Evolutionary conservation across 2,113 vertebrate genomes (phyloP).

Genomic region (Rynchops niger): DNA sequence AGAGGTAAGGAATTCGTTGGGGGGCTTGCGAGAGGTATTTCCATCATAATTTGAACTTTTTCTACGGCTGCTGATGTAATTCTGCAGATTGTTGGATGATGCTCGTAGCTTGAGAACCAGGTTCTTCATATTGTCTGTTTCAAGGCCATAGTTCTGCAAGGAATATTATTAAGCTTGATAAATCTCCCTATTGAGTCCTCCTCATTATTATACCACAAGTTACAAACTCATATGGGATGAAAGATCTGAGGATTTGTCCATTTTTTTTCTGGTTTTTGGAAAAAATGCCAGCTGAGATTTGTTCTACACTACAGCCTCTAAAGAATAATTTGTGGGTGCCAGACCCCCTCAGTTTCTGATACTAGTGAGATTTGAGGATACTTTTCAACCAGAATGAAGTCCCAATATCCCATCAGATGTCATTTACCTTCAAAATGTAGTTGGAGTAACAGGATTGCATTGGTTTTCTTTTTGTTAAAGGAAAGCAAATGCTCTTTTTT

Average conservation of each 20-base stretch:
- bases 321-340: not conserved
- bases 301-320: not conserved
- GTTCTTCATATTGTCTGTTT: constrained; percentile 94
- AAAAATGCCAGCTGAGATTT: not conserved
- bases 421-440: not conserved
- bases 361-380: not conserved
- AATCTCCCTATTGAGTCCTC: not conserved
- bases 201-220: not conserved
- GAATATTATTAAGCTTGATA: not conserved
- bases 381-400: not conserved
- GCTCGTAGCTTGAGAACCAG: constrained; percentile 89
- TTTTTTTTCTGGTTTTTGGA: not conserved
- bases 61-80: constrained; percentile 84
- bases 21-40: constrained; percentile 84
- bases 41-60: constrained; percentile 85
- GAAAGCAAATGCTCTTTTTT: not conserved
- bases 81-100: constrained; percentile 87
- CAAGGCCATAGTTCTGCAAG: constrained; percentile 93
- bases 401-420: rapidly evolving
- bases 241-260: not conserved
- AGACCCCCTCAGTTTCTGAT: not conserved
- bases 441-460: not conserved
- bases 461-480: not conserved
- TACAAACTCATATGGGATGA: not conserved
- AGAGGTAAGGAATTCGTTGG: constrained; percentile 94